Base-by-base conservation (phyloP, 2,113 vertebrate genomes). In the Ramphastos sulfuratus region DNA sequence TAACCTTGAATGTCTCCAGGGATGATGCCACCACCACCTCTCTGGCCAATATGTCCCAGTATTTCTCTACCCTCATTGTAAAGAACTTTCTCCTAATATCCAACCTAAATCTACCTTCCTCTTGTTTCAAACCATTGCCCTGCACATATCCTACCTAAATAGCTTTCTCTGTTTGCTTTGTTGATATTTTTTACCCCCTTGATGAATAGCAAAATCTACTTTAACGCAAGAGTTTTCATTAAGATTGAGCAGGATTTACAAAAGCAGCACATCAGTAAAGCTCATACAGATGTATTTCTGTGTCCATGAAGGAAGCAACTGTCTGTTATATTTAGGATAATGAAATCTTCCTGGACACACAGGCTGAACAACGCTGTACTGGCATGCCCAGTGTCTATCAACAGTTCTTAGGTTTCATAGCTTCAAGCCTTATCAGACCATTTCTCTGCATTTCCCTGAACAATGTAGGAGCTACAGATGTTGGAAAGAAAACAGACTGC, bases 291-390 rank as follows among this genome's bases (percentile, higher is more conserved):
- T 94, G 63, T 94, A 89, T 94, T 81, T 78, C 71, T 91, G 6
- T 91, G 86, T 86, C 89, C 83, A 64, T 11, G 87, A 92, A 94
- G 73, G 93, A 92, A 92, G 70, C 82, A 94, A 30, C 82, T 95
- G 77, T 96, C 92, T 85, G 92, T 93, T 94, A 82, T 92, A 91
- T 69, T 91, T 92, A 82, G 73, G 85, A 82, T 94, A 92, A 96
- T 96, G 93, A 96, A 83, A 94, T 96, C 25, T 90, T 85, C 60
- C 77, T 35, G 74, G 59, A 65, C 61, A 91, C 93, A 77, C 33
- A 89, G 83, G 30, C 48, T 64, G 59, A 96, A 95, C 94, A 84
- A 37, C 94, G 87, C 66, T 44, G 31, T 87, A 82, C 64, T 25
- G 24, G 56, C 82, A 89, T 87, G 50, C 73, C 71, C 86, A 82